Evolutionary conservation across 2,888 invertebrate species (phyloP), one percentile per base, ranked within the genome.

Genomic region (Heliconius ismenius): DNA sequence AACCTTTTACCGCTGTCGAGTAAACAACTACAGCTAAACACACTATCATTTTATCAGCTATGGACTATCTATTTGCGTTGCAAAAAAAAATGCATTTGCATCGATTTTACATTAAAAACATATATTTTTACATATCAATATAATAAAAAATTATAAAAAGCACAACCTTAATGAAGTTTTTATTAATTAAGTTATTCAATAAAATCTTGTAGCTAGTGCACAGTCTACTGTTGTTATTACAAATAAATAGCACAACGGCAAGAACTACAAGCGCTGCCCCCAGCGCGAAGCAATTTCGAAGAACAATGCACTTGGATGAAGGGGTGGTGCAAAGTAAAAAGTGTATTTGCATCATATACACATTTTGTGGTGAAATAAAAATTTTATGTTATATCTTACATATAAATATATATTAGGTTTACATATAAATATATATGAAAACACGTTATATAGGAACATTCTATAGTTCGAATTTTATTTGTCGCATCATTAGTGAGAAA

Each of bases 1-100:
- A 94, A 94, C 93, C 93, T 93, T 94, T 94, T 93, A 94, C 92
- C 91, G 92, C 86, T 90, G 89, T 87, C 89, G 89, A 88, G 90
- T 88, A 93, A 93, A 94, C 92, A 93, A 89, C 90, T 90, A 88
- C 88, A 88, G 90, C 91, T 92, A 92, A 91, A 91, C 91, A 92
- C 89, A 92, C 92, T 89, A 92, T 91, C 90, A 91, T 91, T 90
- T 91, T 89, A 93, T 93, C 90, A 91, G 86, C 88, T 88, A 73
- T 64, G 64, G 73, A 49, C 26, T 73, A 89, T 91, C 89, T 91
- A 89, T 91, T 91, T 91, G 89, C 86, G 81, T 89, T 88, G 89
- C 75, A 80, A 80, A 78, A 81, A 80, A 78, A 80, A 64, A 73
- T 39, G 43, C 36, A 60, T 67, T 21, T 49, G 58, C 21, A 70